phyloP scores from a whole-genome alignment of 2,888 invertebrate genomes.

The Hecatera dysodea region DNA sequence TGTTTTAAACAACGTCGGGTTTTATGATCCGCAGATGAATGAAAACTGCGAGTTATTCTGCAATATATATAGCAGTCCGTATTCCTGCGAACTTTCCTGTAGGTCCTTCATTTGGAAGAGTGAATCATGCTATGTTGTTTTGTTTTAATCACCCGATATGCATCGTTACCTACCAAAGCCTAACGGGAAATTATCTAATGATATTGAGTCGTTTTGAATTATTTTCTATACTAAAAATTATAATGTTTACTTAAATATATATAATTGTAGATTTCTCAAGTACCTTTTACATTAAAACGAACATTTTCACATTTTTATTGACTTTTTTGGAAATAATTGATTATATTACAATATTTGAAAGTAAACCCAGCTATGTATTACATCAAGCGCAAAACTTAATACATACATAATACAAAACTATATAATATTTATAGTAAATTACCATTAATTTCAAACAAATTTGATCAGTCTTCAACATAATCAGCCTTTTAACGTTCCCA shows the following conservation, averaged over 20 bases:
- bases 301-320: neutral
- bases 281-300: neutral
- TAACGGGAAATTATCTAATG: neutral
- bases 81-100: slow-evolving; percentile 44
- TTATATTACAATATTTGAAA: neutral
- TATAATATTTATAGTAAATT: too few relatives aligned
- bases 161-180: neutral
- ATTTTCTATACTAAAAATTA: too few relatives aligned
- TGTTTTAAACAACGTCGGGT: slow-evolving; percentile 43
- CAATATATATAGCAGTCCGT: slow-evolving; percentile 54
- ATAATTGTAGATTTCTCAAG: neutral
- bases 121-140: slow-evolving; percentile 41
- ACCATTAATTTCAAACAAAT: neutral
- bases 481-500: too few relatives aligned
- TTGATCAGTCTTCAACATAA: neutral
- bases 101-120: slow-evolving; percentile 10
- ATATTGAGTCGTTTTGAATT: too few relatives aligned
- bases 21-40: slow-evolving; percentile 57
- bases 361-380: neutral
- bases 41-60: slow-evolving; percentile 54
- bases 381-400: neutral
- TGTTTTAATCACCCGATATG: neutral
- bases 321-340: neutral
- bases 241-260: too few relatives aligned
- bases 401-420: neutral